Conservation (phyloP, 1,140 invertebrate genomes). For the Zaprionus gabonicus region DNA sequence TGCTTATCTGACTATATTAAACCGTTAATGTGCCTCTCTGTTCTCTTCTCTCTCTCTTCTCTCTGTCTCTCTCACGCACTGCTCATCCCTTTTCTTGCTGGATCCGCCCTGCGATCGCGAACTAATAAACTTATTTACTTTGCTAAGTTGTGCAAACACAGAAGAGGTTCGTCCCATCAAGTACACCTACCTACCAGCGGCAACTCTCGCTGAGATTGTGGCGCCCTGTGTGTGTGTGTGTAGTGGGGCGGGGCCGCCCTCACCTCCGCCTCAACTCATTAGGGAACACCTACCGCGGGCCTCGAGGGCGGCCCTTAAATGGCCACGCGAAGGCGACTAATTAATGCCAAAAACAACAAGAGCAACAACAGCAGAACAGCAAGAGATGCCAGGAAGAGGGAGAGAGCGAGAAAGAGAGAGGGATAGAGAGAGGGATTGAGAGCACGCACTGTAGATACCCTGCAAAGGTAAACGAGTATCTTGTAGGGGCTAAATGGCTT, state of each 20-base stretch:
- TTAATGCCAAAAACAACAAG: constrained; percentile 66
- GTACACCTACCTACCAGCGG: constrained; percentile 56
- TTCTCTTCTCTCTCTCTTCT: background rate
- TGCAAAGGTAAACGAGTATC: background rate
- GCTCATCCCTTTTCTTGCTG: background rate
- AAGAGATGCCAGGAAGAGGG: constrained; percentile 16
- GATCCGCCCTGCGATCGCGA: constrained; percentile 47
- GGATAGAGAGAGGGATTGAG: too few relatives aligned
- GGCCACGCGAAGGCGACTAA: constrained; percentile 75
- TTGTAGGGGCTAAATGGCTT: too few relatives aligned
- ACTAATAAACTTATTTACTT: constrained; percentile 79
- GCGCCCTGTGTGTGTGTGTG: background rate
- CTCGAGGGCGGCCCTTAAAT: constrained; percentile 39
- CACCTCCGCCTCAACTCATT: constrained; percentile 74
- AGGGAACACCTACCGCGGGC: constrained; percentile 68
- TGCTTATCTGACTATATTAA: constrained; percentile 40
- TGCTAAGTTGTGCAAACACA: constrained; percentile 71
- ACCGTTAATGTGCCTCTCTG: background rate
- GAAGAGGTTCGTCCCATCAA: constrained; percentile 61
- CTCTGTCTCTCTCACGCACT: background rate
- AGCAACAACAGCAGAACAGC: constrained; percentile 18
- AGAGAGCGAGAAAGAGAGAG: background rate
- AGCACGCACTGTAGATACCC: background rate
- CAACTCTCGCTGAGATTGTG: background rate
- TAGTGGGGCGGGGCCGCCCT: constrained; percentile 44